Conservation (phyloP, 2,888 invertebrate species). For the Sphaerophoria rueppellii region DNA sequence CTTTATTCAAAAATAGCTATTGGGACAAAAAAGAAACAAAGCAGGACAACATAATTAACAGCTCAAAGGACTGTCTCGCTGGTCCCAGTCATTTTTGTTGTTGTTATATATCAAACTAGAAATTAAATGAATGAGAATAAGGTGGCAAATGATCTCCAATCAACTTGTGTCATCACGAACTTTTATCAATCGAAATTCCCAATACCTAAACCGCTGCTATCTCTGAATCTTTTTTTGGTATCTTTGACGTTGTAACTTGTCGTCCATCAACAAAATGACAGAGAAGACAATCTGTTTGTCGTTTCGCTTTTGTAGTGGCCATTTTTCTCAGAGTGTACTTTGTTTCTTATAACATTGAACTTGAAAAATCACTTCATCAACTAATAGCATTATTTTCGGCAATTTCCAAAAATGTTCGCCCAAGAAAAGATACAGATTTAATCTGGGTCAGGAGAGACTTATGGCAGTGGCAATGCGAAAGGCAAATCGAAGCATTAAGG, state of each 20-base stretch:
- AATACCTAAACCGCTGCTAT: background rate
- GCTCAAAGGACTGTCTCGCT: conserved; percentile 34
- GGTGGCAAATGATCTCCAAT: conserved; percentile 58
- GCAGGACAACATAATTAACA: conserved; percentile 34
- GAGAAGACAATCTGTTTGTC: conserved; percentile 25
- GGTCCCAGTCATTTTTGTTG: conserved; percentile 9
- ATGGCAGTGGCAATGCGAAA: background rate
- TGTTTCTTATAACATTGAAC: conserved; percentile 31
- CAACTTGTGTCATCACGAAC: conserved; percentile 57
- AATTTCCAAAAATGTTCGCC: conserved; percentile 44
- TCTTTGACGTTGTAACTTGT: no score
- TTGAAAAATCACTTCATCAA: conserved; percentile 58
- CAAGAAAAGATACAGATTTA: conserved; percentile 17
- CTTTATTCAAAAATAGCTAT: background rate
- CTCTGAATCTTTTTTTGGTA: no score
- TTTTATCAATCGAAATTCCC: conserved; percentile 39
- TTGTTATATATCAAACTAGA: conserved; percentile 57
- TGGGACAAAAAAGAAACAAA: background rate
- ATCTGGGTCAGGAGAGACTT: conserved; percentile 55
- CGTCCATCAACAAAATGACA: conserved; percentile 1
- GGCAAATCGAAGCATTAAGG: background rate
- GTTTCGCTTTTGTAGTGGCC: conserved; percentile 12
- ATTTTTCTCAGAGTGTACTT: no score
- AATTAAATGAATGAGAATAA: conserved; percentile 55
- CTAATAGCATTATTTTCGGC: conserved; percentile 62